Percentiles rank a stretch among this genome's conserved stretches.
Conservation (phyloP, 2,888 invertebrate species). For the Busseola fusca region DNA sequence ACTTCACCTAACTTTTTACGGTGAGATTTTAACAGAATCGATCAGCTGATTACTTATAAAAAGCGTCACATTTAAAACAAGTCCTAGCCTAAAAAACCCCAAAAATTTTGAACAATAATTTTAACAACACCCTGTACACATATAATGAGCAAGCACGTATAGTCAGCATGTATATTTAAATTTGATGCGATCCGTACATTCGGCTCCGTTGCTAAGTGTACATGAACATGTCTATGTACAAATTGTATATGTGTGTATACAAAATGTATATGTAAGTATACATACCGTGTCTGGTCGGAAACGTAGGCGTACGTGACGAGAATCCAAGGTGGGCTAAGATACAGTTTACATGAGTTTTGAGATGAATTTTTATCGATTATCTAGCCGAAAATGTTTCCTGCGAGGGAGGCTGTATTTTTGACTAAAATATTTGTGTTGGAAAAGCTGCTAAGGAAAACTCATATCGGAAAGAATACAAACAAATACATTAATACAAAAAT, state of each 20-base stretch:
- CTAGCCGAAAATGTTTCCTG: background rate
- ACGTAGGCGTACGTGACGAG: conserved; percentile 54
- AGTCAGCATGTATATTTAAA: conserved; percentile 85
- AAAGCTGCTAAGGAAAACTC: background rate
- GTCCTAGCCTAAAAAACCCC: too few relatives aligned
- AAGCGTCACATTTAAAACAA: too few relatives aligned
- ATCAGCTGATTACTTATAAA: too few relatives aligned
- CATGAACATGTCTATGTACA: conserved; percentile 23
- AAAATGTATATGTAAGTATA: background rate
- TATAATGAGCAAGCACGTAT: conserved; percentile 83
- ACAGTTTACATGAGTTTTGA: conserved; percentile 50
- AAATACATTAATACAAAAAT: too few relatives aligned
- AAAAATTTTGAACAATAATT: background rate
- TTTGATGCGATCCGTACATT: conserved; percentile 72
- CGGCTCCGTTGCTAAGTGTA: conserved; percentile 49
- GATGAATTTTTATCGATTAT: conserved; percentile 27
- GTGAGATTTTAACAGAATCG: too few relatives aligned
- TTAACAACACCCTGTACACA: conserved; percentile 70
- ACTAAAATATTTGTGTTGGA: too few relatives aligned
- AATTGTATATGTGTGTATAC: conserved; percentile 17
- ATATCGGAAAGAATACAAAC: background rate
- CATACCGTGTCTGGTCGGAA: conserved; percentile 51
- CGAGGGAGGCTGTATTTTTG: background rate
- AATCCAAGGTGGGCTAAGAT: conserved; percentile 40
- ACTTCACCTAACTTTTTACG: too few relatives aligned